Percentiles rank a stretch among this genome's conserved stretches.
These are phyloP conservation scores for Benitochromis conjunctus DNA, from an alignment of 2,113 vertebrate genomes.

Conservation along the genomic window DNA sequence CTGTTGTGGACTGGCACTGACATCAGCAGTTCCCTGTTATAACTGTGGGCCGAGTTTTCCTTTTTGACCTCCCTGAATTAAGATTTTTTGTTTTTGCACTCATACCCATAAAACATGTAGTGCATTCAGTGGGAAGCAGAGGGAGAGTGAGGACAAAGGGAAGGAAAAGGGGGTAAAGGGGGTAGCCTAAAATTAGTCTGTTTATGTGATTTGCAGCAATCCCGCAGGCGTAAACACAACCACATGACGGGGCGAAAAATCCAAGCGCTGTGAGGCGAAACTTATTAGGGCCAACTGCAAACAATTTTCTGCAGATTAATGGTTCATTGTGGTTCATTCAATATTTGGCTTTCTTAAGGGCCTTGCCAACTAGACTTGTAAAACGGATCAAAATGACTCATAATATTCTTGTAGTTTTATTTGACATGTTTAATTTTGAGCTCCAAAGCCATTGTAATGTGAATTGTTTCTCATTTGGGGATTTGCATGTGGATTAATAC, in stretches of 20 bases:
- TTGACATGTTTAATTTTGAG: background rate
- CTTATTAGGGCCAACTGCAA: background rate
- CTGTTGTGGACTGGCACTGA: background rate
- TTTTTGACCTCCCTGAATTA: background rate
- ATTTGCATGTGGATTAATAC: background rate
- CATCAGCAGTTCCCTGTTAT: background rate
- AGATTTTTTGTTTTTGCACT: background rate
- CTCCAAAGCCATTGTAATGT: background rate
- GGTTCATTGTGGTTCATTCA: background rate
- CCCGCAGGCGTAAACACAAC: constrained; percentile 37
- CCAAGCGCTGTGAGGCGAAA: background rate
- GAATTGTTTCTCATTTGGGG: background rate
- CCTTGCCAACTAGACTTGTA: background rate
- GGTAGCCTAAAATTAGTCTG: constrained; percentile 49
- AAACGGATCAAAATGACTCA: background rate
- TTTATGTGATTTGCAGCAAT: constrained; percentile 56
- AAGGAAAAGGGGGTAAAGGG: background rate
- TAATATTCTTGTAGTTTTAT: background rate
- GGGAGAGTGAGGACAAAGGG: background rate
- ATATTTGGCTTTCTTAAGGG: background rate
- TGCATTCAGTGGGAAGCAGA: background rate
- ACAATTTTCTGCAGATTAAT: background rate
- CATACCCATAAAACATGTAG: background rate
- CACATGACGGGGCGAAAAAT: constrained; percentile 22
- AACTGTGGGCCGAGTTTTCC: background rate